Conservation (phyloP, 2,113 vertebrate genomes). For the Arizona elegans region DNA sequence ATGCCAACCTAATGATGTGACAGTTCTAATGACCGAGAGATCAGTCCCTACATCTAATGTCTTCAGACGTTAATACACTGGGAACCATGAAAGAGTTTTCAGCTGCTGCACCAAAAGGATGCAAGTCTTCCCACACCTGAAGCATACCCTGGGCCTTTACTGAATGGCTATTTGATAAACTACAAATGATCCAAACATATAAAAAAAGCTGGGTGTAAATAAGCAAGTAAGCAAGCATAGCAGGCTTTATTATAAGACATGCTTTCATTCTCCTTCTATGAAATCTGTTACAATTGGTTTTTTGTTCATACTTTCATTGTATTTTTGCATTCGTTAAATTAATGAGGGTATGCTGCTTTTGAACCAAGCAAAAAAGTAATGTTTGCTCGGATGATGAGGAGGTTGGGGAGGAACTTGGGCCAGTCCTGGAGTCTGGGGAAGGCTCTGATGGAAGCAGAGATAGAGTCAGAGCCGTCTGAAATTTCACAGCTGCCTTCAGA, state of each 20-base stretch:
- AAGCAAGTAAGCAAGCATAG: background rate
- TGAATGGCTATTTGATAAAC: background rate
- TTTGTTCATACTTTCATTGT: background rate
- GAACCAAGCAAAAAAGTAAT: background rate
- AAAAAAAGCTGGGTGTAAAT: background rate
- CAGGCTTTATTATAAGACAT: background rate
- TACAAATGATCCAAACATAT: background rate
- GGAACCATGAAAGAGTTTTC: background rate
- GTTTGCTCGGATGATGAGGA: too few species aligned
- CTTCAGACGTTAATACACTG: background rate
- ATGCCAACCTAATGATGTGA: background rate
- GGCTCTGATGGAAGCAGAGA: too few species aligned
- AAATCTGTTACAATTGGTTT: background rate
- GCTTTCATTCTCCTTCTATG: background rate
- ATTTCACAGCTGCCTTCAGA: too few species aligned
- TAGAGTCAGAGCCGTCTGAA: accelerated
- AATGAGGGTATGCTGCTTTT: background rate
- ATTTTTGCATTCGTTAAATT: background rate
- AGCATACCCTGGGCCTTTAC: background rate
- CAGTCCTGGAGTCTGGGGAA: too few species aligned
- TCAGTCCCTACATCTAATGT: background rate
- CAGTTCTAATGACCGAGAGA: background rate
- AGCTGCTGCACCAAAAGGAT: background rate
- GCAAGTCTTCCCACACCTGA: background rate
- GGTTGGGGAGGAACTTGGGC: too few species aligned